These are phyloP conservation scores for Ceratosolen fusciceps DNA, from an alignment of 1,140 invertebrate species.

Conservation along the genomic window DNA sequence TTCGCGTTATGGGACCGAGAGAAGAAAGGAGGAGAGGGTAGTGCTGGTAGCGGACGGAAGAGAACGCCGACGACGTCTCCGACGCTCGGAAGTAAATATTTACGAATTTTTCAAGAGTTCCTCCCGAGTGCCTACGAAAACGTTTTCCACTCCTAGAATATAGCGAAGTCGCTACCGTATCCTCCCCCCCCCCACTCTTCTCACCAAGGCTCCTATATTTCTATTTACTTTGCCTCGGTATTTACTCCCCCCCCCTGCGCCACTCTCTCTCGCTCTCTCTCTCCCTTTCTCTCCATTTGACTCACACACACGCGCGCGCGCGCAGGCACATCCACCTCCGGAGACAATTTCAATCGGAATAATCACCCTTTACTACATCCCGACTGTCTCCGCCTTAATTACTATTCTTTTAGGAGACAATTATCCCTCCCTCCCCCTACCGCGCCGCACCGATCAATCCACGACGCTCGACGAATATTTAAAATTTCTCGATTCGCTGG, in stretches of 20 bases:
- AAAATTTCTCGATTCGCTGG: too few species aligned
- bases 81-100: conserved; percentile 66
- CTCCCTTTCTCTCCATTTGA: background rate
- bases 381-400: background rate
- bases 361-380: too few species aligned
- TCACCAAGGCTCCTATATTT: background rate
- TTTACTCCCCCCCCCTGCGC: background rate
- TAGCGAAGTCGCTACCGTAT: background rate
- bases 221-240: background rate
- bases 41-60: background rate
- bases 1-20: background rate
- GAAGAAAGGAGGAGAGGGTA: background rate
- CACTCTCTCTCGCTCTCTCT: background rate
- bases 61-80: background rate
- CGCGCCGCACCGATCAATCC: too few species aligned
- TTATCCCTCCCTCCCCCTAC: too few species aligned
- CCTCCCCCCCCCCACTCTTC: background rate
- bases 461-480: too few species aligned
- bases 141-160: conserved; percentile 59
- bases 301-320: too few species aligned
- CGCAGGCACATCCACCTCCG: too few species aligned
- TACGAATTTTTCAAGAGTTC: conserved; percentile 66
- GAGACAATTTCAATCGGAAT: background rate
- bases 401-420: background rate
- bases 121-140: conserved; percentile 68